Percentiles rank a stretch among this genome's conserved stretches.
phyloP scores from a whole-genome alignment of 1,140 invertebrate genomes.

The Polypedilum pembai region DNA sequence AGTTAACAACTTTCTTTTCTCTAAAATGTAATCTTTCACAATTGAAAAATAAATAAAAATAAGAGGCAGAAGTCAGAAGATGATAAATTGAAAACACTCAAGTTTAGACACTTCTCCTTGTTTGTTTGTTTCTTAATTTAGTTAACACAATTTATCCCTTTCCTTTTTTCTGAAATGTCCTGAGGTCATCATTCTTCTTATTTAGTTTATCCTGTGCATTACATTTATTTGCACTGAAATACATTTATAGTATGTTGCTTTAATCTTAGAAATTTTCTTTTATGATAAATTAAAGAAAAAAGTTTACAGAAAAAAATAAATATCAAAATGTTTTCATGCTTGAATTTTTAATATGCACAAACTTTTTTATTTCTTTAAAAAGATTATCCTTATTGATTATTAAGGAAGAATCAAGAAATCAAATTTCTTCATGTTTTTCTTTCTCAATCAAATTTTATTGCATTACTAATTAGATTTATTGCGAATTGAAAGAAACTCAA shows the following conservation, averaged over 20 bases:
- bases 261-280: too few species aligned
- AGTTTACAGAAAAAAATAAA: too few species aligned
- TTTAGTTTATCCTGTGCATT: background rate
- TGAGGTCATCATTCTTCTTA: background rate
- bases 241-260: too few species aligned
- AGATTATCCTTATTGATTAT: background rate
- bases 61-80: background rate
- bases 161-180: background rate
- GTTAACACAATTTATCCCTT: slow-evolving; percentile 5
- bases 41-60: background rate
- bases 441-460: too few species aligned
- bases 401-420: background rate
- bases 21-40: too few species aligned
- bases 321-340: background rate
- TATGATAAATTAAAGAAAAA: too few species aligned
- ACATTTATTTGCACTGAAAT: background rate
- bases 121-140: slow-evolving; percentile 2
- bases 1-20: too few species aligned
- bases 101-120: slow-evolving; percentile 14
- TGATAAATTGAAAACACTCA: slow-evolving; percentile 12
- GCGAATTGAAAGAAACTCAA: too few species aligned
- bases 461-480: too few species aligned
- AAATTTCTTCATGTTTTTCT: too few species aligned
- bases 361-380: background rate
- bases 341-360: background rate